Base-by-base conservation (phyloP, 2,113 vertebrate species). In the Meriones unguiculatus region DNA sequence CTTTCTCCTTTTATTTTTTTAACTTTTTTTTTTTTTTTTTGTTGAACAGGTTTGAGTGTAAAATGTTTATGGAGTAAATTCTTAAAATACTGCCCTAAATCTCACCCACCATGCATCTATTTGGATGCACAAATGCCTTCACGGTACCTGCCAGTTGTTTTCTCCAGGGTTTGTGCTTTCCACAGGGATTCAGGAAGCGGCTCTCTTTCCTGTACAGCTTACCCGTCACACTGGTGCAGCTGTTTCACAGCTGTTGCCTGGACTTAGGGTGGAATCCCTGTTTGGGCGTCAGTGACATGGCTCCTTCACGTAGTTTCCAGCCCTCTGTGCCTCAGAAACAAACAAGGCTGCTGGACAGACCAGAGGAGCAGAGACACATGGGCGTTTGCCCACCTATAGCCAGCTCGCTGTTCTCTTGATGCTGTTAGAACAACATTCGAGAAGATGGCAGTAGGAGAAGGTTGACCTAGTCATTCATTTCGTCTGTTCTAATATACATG, bases 191-290 rank as follows among this genome's bases (percentile, higher is more conserved):
- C 62, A 38, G 72, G 62, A 38, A 75, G 30, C 87, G 6, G 17
- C 20, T 41, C 28, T 14, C 41, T 41, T 69, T 50, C 73, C 35
- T 52, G 30, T 2, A 35, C 54, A 25, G 87, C 65, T 52, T 50
- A 90, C 24, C 2, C 30, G 59, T 46, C 65, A 82, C 24, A 67
- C 12, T n/a, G 30, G 28, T 14, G 13, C 96, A 98, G 96, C 96
- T 97, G 96, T 85, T 41, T 38, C 62, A n/a, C 96, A 96, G 95
- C 96, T 98, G 94, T 90, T 52, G 25, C 62, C 69, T 57, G 67
- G 85, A 62, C 67, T 92, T 73, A 67, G 89, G 77, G 64, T 59
- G 32, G 70, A 67, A 91, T 59, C 38, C 87, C 32, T 38, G 30
- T 50, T 14, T 50, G 57, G 93, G 88, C 20, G 13, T 76, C 87